phyloP scores from a whole-genome alignment of 1,140 invertebrate species.

The Paraescarpia echinospica region DNA sequence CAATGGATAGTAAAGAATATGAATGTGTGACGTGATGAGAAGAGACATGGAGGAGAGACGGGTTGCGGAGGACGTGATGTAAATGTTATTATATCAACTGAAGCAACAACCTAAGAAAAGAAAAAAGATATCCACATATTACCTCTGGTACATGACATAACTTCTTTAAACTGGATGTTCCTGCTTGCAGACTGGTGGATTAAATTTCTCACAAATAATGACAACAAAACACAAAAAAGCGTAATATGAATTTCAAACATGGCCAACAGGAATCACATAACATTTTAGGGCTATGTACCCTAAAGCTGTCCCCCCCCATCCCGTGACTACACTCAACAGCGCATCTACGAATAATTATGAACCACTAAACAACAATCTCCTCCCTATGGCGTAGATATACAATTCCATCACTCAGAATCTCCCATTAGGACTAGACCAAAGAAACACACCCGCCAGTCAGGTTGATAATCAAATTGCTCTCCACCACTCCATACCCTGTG shows the following conservation, averaged over 20 bases:
- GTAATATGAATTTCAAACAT: background rate
- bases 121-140: too few relatives aligned
- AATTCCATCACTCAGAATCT: background rate
- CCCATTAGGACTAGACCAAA: background rate
- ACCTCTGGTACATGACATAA: too few relatives aligned
- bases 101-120: too few relatives aligned
- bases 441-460: background rate
- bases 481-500: background rate
- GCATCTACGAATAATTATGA: background rate
- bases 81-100: too few relatives aligned
- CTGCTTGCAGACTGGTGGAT: too few relatives aligned
- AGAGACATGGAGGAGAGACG: too few relatives aligned
- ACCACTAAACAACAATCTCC: background rate
- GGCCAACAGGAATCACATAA: background rate
- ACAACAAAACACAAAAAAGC: conserved; percentile 6
- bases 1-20: too few relatives aligned
- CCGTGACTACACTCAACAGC: background rate
- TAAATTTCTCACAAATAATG: background rate
- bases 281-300: background rate
- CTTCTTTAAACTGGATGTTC: too few relatives aligned
- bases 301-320: background rate
- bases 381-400: background rate
- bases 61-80: too few relatives aligned
- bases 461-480: background rate
- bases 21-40: too few relatives aligned